Conservation (phyloP, 2,113 vertebrate species). For the Tetraodon nigroviridis region DNA sequence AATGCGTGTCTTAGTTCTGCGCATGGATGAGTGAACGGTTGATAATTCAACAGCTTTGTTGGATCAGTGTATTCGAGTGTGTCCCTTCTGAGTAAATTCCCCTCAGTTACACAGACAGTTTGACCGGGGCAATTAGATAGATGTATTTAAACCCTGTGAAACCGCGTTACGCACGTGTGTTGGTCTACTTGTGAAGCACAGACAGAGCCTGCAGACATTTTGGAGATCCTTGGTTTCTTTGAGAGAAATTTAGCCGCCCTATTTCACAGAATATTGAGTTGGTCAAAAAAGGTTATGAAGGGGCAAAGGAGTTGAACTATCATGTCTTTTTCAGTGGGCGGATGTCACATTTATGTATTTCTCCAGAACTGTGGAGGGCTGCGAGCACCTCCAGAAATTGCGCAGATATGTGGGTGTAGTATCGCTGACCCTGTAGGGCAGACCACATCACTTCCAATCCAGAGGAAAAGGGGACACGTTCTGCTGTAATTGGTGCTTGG, state of each 20-base stretch:
- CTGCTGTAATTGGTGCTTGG: slow-evolving; percentile 57
- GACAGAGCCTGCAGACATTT: slow-evolving; percentile 32
- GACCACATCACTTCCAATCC: slow-evolving; percentile 57
- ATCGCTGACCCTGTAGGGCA: slow-evolving; percentile 55
- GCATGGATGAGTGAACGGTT: no score
- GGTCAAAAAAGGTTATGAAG: slow-evolving; percentile 28
- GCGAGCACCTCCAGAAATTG: slow-evolving; percentile 38
- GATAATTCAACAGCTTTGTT: no score
- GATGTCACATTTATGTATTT: slow-evolving; percentile 63
- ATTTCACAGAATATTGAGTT: slow-evolving; percentile 48
- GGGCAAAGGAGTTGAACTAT: slow-evolving; percentile 54
- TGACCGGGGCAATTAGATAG: slow-evolving; percentile 2
- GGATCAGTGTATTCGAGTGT: no score
- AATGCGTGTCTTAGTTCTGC: no score
- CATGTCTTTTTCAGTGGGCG: slow-evolving; percentile 52
- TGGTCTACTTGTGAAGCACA: slow-evolving; percentile 2
- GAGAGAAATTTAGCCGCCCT: slow-evolving; percentile 21
- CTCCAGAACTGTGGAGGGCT: slow-evolving; percentile 42
- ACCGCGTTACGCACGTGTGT: slow-evolving; percentile 25
- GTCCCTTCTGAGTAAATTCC: no score
- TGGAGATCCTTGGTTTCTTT: slow-evolving; percentile 12
- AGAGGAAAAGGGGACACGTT: slow-evolving; percentile 43
- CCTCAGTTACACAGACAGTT: not conserved
- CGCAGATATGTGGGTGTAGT: slow-evolving; percentile 56
- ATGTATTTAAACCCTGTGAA: slow-evolving; percentile 10